These are phyloP conservation scores for Phrynocephalus versicolor DNA, from an alignment of 2,113 vertebrate species.

Conservation along the genomic window DNA sequence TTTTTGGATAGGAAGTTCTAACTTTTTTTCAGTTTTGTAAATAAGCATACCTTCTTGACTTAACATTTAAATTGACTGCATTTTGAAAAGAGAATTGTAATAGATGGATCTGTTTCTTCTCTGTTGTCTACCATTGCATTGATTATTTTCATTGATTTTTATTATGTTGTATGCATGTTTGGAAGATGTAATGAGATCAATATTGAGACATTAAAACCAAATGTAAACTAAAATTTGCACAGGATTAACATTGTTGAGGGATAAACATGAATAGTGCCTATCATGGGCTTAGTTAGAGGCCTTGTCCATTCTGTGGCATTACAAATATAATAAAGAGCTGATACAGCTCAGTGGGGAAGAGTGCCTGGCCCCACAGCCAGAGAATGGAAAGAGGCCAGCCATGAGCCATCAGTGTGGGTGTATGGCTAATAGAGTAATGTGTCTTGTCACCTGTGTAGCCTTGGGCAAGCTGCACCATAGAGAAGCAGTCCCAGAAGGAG, in stretches of 20 bases:
- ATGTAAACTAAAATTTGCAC: too few species aligned
- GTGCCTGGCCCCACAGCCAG: too few species aligned
- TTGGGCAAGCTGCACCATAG: too few species aligned
- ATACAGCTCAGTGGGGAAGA: too few species aligned
- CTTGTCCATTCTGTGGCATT: not conserved
- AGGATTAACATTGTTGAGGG: not conserved
- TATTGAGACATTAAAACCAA: not conserved
- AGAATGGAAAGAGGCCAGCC: too few species aligned
- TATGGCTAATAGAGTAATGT: too few species aligned
- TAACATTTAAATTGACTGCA: not conserved
- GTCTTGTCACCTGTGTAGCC: not conserved
- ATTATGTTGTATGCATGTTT: not conserved
- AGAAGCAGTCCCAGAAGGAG: too few species aligned
- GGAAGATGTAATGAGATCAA: not conserved
- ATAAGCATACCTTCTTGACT: not conserved
- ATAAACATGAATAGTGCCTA: fast-evolving
- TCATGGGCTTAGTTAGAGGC: not conserved
- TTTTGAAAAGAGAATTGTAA: not conserved
- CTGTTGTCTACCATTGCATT: not conserved
- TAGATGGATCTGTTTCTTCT: not conserved
- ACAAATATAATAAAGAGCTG: not conserved
- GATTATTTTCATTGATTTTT: not conserved
- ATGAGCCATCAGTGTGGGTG: too few species aligned
- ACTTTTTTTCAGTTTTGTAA: not conserved
- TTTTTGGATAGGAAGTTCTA: not conserved